Conservation (phyloP, 1,140 invertebrate genomes). For the Drosophila truncata region DNA sequence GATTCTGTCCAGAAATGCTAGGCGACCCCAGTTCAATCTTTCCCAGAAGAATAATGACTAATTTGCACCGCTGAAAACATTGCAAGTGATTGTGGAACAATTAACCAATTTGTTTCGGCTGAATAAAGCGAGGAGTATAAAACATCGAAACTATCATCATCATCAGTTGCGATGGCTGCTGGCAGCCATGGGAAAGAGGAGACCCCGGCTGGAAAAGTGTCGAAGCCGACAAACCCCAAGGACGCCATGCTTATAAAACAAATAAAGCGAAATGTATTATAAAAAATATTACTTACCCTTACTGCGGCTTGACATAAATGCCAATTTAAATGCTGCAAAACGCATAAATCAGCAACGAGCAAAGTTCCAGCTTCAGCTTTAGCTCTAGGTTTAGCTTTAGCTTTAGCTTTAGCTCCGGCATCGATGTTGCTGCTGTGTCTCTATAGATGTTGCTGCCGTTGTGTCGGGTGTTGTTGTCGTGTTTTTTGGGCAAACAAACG, state of each 20-base stretch:
- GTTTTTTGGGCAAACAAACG: slow-evolving; percentile 73
- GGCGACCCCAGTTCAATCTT: slow-evolving; percentile 37
- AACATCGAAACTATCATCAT: slow-evolving; percentile 33
- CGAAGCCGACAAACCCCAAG: slow-evolving; percentile 64
- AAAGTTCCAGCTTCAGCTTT: slow-evolving; percentile 15
- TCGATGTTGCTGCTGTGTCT: slow-evolving; percentile 22
- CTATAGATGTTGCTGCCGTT: slow-evolving; percentile 25
- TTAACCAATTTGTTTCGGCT: slow-evolving; percentile 67
- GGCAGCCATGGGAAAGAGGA: slow-evolving; percentile 64
- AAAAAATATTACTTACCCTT: slow-evolving; percentile 81
- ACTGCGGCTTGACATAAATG: slow-evolving; percentile 80
- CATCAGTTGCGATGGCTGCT: slow-evolving; percentile 38
- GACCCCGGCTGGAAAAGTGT: slow-evolving; percentile 69
- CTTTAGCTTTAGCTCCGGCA: not conserved
- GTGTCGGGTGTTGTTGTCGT: slow-evolving; percentile 47
- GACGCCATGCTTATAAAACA: slow-evolving; percentile 71
- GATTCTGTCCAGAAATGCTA: slow-evolving; percentile 40
- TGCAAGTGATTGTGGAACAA: slow-evolving; percentile 50
- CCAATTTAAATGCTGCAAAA: slow-evolving; percentile 83
- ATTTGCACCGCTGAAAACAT: slow-evolving; percentile 21
- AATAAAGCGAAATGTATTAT: slow-evolving; percentile 79
- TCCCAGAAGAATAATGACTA: slow-evolving; percentile 8
- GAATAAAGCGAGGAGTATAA: slow-evolving; percentile 40
- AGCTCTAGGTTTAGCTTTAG: not conserved
- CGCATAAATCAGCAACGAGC: slow-evolving; percentile 75